Evolutionary conservation across 2,113 vertebrate genomes (phyloP).

Genomic region (Fukomys damarensis): DNA sequence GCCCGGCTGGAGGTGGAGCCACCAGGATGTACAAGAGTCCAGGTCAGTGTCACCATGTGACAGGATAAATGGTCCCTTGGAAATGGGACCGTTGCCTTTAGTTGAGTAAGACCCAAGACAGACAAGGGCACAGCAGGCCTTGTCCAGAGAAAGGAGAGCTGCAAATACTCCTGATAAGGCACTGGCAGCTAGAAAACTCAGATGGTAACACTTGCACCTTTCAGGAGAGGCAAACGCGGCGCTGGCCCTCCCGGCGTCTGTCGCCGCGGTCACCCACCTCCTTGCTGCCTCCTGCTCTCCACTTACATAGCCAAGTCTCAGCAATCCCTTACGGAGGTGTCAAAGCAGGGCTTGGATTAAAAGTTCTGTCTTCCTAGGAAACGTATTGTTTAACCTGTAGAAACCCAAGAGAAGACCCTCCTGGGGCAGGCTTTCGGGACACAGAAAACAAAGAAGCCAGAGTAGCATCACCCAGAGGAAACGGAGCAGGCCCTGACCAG

Average conservation of each 20-base stretch:
- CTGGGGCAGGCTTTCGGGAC: too few species aligned
- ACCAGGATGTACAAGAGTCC: rapidly evolving
- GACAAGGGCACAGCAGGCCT: background rate
- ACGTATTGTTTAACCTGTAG: background rate
- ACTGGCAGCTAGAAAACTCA: background rate
- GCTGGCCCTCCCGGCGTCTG: background rate
- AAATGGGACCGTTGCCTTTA: background rate
- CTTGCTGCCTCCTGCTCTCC: background rate
- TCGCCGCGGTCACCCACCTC: background rate
- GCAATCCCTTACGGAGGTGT: background rate
- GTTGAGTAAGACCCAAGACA: background rate
- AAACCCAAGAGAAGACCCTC: background rate
- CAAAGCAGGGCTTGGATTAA: background rate
- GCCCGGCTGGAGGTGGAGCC: background rate
- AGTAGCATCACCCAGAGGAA: rapidly evolving
- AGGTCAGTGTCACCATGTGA: background rate
- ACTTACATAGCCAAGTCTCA: background rate
- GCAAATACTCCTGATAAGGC: background rate
- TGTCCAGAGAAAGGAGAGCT: too few species aligned
- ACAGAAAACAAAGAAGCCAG: background rate
- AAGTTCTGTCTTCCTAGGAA: background rate
- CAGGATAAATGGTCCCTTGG: rapidly evolving
- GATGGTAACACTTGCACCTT: rapidly evolving
- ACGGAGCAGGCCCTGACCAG: background rate
- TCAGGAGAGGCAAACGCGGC: rapidly evolving